phyloP scores from a whole-genome alignment of 2,888 invertebrate species.

The Amorpha juglandis region DNA sequence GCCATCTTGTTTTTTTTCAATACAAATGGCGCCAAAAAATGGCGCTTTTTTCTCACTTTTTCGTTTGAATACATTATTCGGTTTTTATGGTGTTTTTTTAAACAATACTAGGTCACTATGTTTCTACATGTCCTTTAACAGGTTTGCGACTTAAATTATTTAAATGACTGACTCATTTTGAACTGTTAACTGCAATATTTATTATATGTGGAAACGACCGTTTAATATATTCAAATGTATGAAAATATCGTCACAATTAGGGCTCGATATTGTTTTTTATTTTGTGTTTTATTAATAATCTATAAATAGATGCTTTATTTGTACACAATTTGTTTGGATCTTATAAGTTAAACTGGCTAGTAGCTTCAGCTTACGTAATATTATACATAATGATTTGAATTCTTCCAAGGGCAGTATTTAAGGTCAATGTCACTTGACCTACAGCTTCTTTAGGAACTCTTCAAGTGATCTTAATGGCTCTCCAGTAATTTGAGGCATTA shows the following conservation, averaged over 20 bases:
- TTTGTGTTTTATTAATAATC: background rate
- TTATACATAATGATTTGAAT: conserved; percentile 9
- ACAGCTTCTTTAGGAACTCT: conserved; percentile 8
- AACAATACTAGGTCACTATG: conserved; percentile 70
- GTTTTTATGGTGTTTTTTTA: conserved; percentile 39
- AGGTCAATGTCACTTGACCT: conserved; percentile 23
- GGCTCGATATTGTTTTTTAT: conserved; percentile 40
- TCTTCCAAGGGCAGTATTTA: conserved; percentile 12
- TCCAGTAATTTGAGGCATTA: background rate
- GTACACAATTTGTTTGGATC: background rate
- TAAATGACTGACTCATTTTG: conserved; percentile 51
- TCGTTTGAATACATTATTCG: conserved; percentile 29
- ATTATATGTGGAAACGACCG: conserved; percentile 37
- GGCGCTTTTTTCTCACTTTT: conserved; percentile 36
- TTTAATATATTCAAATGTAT: conserved; percentile 49
- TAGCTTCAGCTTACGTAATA: background rate
- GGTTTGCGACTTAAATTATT: conserved; percentile 56
- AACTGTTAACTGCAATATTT: conserved; percentile 39
- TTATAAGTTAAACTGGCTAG: background rate
- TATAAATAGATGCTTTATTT: background rate
- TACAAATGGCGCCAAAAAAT: conserved; percentile 59
- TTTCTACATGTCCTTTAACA: conserved; percentile 64
- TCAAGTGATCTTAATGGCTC: conserved; percentile 11
- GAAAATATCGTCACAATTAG: conserved; percentile 46
- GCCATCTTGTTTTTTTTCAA: conserved; percentile 64